phyloP scores from a whole-genome alignment of 2,797 vertebrate genomes.

The Ptychadena robeensis region DNA sequence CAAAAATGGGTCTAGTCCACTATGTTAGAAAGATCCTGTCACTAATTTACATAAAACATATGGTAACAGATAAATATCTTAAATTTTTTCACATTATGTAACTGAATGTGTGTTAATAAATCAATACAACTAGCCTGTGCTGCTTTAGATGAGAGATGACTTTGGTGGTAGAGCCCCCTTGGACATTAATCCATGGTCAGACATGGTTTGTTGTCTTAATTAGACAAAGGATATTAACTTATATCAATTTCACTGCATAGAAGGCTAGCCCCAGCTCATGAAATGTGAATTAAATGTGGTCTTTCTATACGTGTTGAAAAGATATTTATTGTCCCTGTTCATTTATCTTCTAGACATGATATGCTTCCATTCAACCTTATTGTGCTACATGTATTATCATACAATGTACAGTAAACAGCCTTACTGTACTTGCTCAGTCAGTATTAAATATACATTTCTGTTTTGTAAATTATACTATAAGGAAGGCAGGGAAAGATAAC shows the following conservation, averaged over 20 bases:
- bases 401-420: neutral
- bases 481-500: no score
- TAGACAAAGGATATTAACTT: neutral
- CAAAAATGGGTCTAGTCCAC: no score
- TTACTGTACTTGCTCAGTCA: neutral
- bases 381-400: slow-evolving; percentile 5
- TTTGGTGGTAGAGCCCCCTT: neutral
- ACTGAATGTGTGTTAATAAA: neutral
- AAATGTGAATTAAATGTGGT: neutral
- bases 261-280: neutral
- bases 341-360: slow-evolving; percentile 13
- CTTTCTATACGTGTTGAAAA: neutral
- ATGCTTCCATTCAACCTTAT: neutral
- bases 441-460: neutral
- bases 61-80: neutral
- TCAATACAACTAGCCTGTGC: neutral
- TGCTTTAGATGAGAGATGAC: neutral
- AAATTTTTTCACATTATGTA: neutral
- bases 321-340: neutral
- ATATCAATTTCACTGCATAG: neutral
- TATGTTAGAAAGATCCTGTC: no score
- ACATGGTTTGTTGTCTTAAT: neutral
- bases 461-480: neutral
- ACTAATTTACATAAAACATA: neutral
- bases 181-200: neutral